Evolutionary conservation across 2,888 invertebrate genomes (phyloP), one percentile per base, ranked within the genome.

Genomic region (Heliconius charithonia): DNA sequence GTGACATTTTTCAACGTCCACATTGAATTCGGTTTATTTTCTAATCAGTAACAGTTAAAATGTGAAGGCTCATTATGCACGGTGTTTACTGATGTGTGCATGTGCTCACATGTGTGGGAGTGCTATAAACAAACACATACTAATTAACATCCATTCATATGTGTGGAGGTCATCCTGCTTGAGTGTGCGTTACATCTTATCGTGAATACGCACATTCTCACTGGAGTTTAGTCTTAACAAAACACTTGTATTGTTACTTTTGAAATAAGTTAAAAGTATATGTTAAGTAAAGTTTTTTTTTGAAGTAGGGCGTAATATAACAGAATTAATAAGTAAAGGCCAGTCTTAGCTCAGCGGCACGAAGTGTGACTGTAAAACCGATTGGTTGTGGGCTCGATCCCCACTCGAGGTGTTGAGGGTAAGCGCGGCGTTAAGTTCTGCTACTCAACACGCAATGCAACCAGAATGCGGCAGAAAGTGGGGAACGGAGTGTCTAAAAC

Each of bases 71-170:
- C 86, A 85, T 87, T 87, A 87, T 85, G 84, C 83, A 84, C 83
- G 81, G 80, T 81, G 75, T 80, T 79, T 67, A 76, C 67, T 84
- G 84, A 76, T 83, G 81, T 83, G 84, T 84, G 83, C 82, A 82
- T 85, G 81, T 83, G 83, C 83, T n/a, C n/a, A 82, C 82, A 82
- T 85, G 86, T 87, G 88, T 90, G 84, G 85, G 89, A 89, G 89
- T 89, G 90, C 89, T 90, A 89, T 86, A 91, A 91, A 93, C 92
- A 91, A 92, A 91, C 90, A 90, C 89, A 85, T 85, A 92, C 90
- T 93, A 93, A 93, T 93, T 93, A 93, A 90, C 93, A 90, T 91
- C 88, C 91, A 93, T 93, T 93, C 92, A 90, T 86, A 87, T 91
- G 92, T 91, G 91, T 90, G 89, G 90, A 91, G 92, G 90, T 89